Conservation (phyloP, 2,888 invertebrate species). For the Drosophila anomelani region DNA sequence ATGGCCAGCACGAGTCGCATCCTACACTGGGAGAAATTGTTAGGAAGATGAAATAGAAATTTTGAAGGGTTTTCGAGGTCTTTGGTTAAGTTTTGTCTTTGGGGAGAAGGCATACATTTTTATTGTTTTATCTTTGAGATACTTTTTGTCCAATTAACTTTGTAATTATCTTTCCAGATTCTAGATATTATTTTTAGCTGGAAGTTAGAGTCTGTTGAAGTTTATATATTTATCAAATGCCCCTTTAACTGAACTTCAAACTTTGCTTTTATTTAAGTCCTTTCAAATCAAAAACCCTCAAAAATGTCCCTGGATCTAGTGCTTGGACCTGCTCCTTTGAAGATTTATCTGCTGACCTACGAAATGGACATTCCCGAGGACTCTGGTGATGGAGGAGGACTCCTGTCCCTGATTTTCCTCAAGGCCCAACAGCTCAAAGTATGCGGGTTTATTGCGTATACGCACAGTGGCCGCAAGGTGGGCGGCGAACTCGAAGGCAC, state of each 20-base stretch:
- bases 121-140: background rate
- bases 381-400: background rate
- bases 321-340: background rate
- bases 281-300: background rate
- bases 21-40: slow-evolving; percentile 57
- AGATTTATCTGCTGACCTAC: slow-evolving; percentile 45
- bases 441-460: slow-evolving; percentile 57
- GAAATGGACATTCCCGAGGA: slow-evolving; percentile 37
- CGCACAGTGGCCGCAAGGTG: slow-evolving; percentile 50
- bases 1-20: slow-evolving; percentile 71
- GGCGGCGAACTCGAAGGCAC: slow-evolving; percentile 63
- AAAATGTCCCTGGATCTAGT: slow-evolving; percentile 45
- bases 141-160: too few relatives aligned
- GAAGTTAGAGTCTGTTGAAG: accelerated
- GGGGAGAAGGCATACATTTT: background rate
- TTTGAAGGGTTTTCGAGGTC: too few relatives aligned
- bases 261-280: too few relatives aligned
- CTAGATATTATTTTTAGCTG: too few relatives aligned
- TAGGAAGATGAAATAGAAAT: background rate
- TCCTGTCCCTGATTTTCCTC: slow-evolving; percentile 35
- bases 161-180: too few relatives aligned
- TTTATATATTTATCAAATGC: background rate
- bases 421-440: slow-evolving; percentile 56
- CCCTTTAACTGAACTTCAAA: background rate
- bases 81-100: too few relatives aligned